Percentiles rank a stretch among this genome's conserved stretches.
Conservation (phyloP, 2,888 invertebrate genomes). For the Dryobotodes eremita region DNA sequence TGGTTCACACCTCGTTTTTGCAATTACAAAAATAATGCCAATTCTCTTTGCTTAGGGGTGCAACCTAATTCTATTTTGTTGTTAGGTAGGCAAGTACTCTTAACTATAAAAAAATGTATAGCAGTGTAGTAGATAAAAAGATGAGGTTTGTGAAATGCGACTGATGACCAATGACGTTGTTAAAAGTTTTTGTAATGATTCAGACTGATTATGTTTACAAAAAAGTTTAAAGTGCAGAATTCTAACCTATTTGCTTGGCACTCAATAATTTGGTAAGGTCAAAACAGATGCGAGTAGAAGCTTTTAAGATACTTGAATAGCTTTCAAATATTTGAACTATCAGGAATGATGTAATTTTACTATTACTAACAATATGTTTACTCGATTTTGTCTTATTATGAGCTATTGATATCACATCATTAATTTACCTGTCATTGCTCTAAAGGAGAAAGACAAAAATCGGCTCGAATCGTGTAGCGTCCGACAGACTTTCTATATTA, state of each 20-base stretch:
- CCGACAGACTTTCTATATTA: no score
- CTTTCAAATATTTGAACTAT: slow-evolving; percentile 38
- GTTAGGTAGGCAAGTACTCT: neutral
- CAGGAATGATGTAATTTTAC: slow-evolving; percentile 16
- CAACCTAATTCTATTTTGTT: neutral
- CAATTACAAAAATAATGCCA: no score
- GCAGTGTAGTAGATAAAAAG: no score
- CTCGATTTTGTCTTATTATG: no score
- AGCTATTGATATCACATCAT: no score
- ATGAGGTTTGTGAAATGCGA: neutral
- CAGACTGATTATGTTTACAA: slow-evolving; percentile 4
- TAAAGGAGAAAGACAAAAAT: no score
- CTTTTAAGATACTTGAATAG: slow-evolving; percentile 27
- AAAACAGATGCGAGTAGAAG: slow-evolving; percentile 21
- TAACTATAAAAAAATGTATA: no score
- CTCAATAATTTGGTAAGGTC: slow-evolving; percentile 32
- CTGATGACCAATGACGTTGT: neutral
- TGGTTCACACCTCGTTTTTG: neutral
- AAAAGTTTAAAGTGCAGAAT: slow-evolving; percentile 11
- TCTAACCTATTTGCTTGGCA: slow-evolving; percentile 28
- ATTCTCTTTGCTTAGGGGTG: neutral
- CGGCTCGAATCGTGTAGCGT: no score
- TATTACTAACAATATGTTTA: neutral
- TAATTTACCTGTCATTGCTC: no score
- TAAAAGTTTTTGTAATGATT: slow-evolving; percentile 1